Conservation (phyloP, 1,140 invertebrate genomes). For the Aphis craccivora region DNA sequence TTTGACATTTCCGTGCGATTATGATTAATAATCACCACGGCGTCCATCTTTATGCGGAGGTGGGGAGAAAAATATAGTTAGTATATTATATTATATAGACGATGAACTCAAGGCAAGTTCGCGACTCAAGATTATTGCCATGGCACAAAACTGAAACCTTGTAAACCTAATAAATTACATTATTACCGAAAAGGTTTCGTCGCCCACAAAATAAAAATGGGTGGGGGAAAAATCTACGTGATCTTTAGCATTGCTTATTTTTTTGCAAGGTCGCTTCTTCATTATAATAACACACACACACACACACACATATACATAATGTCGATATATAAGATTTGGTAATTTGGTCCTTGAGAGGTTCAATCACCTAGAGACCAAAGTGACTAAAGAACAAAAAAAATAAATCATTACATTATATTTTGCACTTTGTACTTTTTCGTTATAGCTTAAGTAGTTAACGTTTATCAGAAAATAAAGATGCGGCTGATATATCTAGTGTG, state of each 20-base stretch:
- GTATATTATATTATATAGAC: background rate
- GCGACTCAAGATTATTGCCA: slow-evolving; percentile 28
- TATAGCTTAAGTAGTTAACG: background rate
- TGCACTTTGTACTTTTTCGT: background rate
- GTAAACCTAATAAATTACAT: slow-evolving; percentile 26
- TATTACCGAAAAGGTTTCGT: slow-evolving; percentile 34
- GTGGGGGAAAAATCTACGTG: slow-evolving; percentile 13
- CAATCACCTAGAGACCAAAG: slow-evolving; percentile 25
- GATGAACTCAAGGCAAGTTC: slow-evolving; percentile 38
- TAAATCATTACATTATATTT: background rate
- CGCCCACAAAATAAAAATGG: background rate
- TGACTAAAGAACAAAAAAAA: background rate
- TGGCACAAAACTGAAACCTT: slow-evolving; percentile 33
- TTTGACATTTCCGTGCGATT: slow-evolving; percentile 41
- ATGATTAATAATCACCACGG: slow-evolving; percentile 27
- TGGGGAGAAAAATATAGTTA: background rate
- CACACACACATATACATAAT: background rate
- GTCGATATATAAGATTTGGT: slow-evolving; percentile 13
- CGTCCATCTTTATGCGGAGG: background rate
- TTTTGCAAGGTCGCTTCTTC: slow-evolving; percentile 53
- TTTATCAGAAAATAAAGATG: background rate
- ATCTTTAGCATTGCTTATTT: slow-evolving; percentile 28
- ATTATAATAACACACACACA: slow-evolving; percentile 13
- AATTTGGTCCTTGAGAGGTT: slow-evolving; percentile 52
- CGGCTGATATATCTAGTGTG: no score